Conservation (phyloP, 64 coral and sea anemone species). For the Exaiptasia diaphana region DNA sequence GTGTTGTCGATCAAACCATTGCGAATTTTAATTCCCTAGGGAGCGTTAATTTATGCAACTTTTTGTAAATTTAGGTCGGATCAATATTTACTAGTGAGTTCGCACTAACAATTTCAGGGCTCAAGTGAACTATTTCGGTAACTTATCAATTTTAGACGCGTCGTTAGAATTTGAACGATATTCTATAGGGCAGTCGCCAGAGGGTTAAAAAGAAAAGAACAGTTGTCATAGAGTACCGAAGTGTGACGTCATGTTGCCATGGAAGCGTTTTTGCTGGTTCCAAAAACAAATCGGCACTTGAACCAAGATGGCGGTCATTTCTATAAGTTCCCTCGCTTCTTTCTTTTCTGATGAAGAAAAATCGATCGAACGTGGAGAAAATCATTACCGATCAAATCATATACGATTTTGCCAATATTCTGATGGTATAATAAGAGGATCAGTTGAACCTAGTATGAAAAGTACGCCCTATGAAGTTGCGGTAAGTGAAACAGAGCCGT, state of each 20-base stretch:
- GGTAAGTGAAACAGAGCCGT: neutral
- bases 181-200: too few species aligned
- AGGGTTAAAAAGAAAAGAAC: too few species aligned
- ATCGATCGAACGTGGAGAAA: conserved; percentile 7
- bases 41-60: too few species aligned
- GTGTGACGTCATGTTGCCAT: conserved; percentile 25
- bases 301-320: conserved; percentile 36
- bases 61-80: too few species aligned
- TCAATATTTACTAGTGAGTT: too few species aligned
- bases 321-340: conserved; percentile 26
- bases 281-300: conserved; percentile 4
- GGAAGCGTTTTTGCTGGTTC: conserved; percentile 29
- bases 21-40: too few species aligned
- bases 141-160: too few species aligned
- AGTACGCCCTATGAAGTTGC: neutral
- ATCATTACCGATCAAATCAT: conserved; percentile 17
- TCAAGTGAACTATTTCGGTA: too few species aligned
- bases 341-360: conserved; percentile 30
- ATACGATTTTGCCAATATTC: conserved; percentile 10
- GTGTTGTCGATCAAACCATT: too few species aligned
- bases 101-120: too few species aligned
- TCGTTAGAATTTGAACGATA: too few species aligned
- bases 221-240: conserved; percentile 46
- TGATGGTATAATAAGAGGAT: conserved; percentile 15
- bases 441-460: conserved; percentile 3